Evolutionary conservation across 1,140 invertebrate species (phyloP), one percentile per base, ranked within the genome.

Genomic region (Pteromalus puparum): DNA sequence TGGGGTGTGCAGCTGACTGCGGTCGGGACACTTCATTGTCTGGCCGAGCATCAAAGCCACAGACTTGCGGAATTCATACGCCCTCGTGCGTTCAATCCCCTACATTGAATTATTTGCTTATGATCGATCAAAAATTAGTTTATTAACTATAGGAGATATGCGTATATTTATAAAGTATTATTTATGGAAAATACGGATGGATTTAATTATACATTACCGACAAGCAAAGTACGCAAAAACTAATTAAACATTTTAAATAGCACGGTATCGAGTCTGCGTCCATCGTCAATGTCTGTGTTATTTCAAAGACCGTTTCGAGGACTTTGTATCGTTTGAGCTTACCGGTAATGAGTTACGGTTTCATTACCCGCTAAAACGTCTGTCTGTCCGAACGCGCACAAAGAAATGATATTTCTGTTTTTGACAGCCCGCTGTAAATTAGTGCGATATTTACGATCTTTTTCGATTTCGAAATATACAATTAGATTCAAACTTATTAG

Each of bases 1-100:
- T n/a, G 72, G 21, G 72, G 28, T 42, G 28, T 42, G 72, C 72
- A 74, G 34, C 13, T 21, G 72, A 26, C 21, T 74, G 28, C 28
- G 34, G 72, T 74, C 28, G 12, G 26, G 21, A 24, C n/a, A 77
- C 24, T 77, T 77, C 75, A 61, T 77, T 77, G 42, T 61, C 48
- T 61, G 75, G 12, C 13, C 10, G 46, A 77, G 42, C 46, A 53
- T 61, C 42, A 53, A 77, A 77, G 75, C 26, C 75, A 13, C 42
- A 77, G 26, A 77, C 53, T n/a, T 61, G 53, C 18, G 21, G 53
- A 61, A 21, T 53, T 53, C 18, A 53, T 53, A 53, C 13, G 48
- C 18, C 48, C 13, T 18, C 48, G 13, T 53, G 48, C 18, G 48
- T 42, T 42, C 38, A 42, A 42, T 42, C 38, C 38, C 38, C 1